These are phyloP conservation scores for Drosophila nigritarsus DNA, from an alignment of 2,888 invertebrate species.

Conservation along the genomic window DNA sequence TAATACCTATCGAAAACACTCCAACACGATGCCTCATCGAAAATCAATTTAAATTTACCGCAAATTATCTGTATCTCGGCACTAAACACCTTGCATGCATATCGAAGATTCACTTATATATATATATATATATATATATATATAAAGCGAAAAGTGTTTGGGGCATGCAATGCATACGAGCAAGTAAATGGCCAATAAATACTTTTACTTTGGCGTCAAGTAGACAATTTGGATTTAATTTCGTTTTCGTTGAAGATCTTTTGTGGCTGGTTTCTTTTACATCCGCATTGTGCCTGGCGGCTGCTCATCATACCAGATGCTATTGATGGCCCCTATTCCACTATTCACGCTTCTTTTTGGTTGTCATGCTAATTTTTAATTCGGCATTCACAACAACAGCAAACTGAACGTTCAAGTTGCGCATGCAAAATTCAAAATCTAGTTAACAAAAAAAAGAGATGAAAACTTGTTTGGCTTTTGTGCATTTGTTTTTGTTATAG, in stretches of 20 bases:
- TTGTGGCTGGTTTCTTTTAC: conserved; percentile 36
- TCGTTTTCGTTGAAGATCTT: conserved; percentile 31
- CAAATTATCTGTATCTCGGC: conserved; percentile 23
- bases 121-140: not conserved
- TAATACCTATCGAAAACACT: conserved; percentile 44
- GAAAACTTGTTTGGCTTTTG: conserved; percentile 59
- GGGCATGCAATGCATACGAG: conserved; percentile 43
- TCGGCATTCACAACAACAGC: conserved; percentile 17
- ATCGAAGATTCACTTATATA: conserved; percentile 26
- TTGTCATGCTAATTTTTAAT: conserved; percentile 66
- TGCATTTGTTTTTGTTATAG: conserved; percentile 42
- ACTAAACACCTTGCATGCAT: conserved; percentile 52
- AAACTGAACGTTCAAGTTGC: conserved; percentile 39
- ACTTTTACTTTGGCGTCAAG: conserved; percentile 37
- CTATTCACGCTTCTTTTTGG: conserved; percentile 29
- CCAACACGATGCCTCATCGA: conserved; percentile 32
- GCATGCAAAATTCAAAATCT: conserved; percentile 55
- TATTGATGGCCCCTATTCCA: conserved; percentile 35
- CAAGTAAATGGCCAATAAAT: conserved; percentile 15
- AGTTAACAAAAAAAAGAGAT: not conserved
- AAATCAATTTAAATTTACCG: conserved; percentile 30
- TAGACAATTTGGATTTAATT: conserved; percentile 28
- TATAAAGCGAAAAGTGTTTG: conserved; percentile 1
- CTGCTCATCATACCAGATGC: conserved; percentile 34
- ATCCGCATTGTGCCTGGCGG: conserved; percentile 40